Percentiles rank a stretch among this genome's conserved stretches.
Conservation (phyloP, 2,888 invertebrate genomes). For the Amphiduros pacificus region DNA sequence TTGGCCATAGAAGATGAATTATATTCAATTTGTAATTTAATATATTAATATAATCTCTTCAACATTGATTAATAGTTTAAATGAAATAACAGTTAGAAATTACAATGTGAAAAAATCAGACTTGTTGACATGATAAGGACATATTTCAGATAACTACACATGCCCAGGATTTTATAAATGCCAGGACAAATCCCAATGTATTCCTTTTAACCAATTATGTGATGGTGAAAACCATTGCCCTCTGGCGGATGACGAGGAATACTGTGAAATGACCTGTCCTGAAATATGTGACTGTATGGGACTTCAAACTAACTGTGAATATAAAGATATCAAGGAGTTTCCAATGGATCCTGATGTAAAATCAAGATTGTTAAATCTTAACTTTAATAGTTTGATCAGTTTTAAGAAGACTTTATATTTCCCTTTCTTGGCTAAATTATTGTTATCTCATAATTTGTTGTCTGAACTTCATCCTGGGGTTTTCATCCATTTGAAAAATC, state of each 20-base stretch:
- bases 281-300: neutral
- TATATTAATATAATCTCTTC: too few relatives aligned
- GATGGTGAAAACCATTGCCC: constrained; percentile 11
- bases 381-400: neutral
- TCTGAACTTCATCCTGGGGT: neutral
- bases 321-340: neutral
- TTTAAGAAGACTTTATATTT: neutral
- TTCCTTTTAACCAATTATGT: constrained; percentile 4
- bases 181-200: neutral
- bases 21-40: too few relatives aligned
- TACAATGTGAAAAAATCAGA: too few relatives aligned
- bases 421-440: neutral
- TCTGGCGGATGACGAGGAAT: constrained; percentile 12
- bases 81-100: too few relatives aligned
- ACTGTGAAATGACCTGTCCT: constrained; percentile 1
- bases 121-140: too few relatives aligned
- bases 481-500: neutral
- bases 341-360: neutral
- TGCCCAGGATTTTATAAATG: constrained; percentile 1
- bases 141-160: neutral
- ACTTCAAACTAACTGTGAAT: neutral
- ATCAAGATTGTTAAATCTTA: neutral
- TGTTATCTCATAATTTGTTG: neutral
- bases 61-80: too few relatives aligned
- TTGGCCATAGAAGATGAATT: too few relatives aligned